A percentile compares a stretch with the other conserved stretches of the same genome.
Evolutionary conservation across 1,140 invertebrate species (phyloP).

Genomic region (Bactericera cockerelli): DNA sequence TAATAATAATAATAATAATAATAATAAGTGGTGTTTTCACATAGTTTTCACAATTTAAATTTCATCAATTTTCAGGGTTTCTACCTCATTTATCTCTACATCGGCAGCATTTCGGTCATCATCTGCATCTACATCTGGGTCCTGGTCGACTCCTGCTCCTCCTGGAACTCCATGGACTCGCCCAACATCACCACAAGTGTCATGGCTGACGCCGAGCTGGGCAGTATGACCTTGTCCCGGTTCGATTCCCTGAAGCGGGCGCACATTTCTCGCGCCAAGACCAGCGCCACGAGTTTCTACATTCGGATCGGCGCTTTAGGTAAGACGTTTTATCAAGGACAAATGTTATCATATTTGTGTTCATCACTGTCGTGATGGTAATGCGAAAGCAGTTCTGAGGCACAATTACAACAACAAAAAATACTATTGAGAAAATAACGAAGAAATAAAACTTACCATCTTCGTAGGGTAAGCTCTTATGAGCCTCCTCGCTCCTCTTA

Average conservation of each 20-base stretch:
- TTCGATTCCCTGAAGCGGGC: conserved; percentile 40
- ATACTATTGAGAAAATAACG: too few relatives aligned
- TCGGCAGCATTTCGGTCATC: conserved; percentile 44
- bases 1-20: too few relatives aligned
- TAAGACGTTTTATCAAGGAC: too few relatives aligned
- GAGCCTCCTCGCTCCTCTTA: too few relatives aligned
- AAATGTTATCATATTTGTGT: too few relatives aligned
- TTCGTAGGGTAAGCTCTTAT: too few relatives aligned
- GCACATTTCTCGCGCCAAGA: conserved; percentile 36
- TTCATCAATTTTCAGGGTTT: conserved; percentile 39
- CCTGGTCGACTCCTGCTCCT: conserved; percentile 38
- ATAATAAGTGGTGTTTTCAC: too few relatives aligned
- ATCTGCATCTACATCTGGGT: conserved; percentile 48
- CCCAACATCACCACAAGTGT: conserved; percentile 19
- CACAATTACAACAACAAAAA: too few relatives aligned
- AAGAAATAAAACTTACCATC: too few relatives aligned
- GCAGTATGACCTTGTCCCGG: conserved; percentile 32
- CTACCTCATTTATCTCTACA: conserved; percentile 46
- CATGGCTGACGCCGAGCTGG: conserved; percentile 31
- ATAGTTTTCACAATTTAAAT: too few relatives aligned
- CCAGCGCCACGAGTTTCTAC: conserved; percentile 44
- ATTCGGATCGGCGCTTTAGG: conserved; percentile 47
- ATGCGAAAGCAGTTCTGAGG: too few relatives aligned
- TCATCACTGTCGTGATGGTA: too few relatives aligned
- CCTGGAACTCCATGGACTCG: conserved; percentile 23